Percentiles rank a stretch among this genome's conserved stretches.
These are phyloP conservation scores for Hylyphantes graminicola DNA, from an alignment of 1,140 invertebrate genomes.

Conservation along the genomic window DNA sequence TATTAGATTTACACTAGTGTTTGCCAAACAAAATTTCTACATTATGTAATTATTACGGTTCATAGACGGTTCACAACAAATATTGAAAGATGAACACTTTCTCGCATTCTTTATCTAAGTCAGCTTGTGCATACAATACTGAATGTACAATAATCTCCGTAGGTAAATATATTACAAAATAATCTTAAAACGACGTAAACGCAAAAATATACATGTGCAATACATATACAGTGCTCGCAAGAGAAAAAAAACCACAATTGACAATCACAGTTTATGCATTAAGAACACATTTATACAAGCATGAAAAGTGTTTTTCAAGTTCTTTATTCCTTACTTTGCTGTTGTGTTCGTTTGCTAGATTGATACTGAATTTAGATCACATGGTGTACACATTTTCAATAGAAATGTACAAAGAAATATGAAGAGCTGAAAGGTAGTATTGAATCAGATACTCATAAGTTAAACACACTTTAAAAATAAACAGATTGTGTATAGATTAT, in stretches of 20 bases:
- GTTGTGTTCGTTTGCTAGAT: constrained; percentile 20
- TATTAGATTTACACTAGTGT: no score
- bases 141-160: constrained; percentile 34
- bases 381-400: constrained; percentile 33
- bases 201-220: constrained; percentile 45
- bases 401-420: not conserved
- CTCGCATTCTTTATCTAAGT: not conserved
- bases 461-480: no score
- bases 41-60: no score
- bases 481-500: no score
- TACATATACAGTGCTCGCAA: constrained; percentile 48
- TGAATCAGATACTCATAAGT: no score
- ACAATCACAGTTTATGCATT: constrained; percentile 48
- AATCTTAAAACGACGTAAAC: constrained; percentile 29
- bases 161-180: constrained; percentile 46
- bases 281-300: constrained; percentile 45
- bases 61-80: no score
- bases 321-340: constrained; percentile 39
- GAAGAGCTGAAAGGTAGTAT: no score
- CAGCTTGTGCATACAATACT: constrained; percentile 26
- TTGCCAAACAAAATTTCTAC: no score
- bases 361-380: constrained; percentile 40
- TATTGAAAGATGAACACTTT: no score
- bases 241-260: not conserved
- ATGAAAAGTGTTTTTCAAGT: constrained; percentile 29